Percentiles rank a stretch among this genome's conserved stretches.
These are phyloP conservation scores for Pimephales promelas DNA, from an alignment of 2,113 vertebrate genomes.

Conservation along the genomic window DNA sequence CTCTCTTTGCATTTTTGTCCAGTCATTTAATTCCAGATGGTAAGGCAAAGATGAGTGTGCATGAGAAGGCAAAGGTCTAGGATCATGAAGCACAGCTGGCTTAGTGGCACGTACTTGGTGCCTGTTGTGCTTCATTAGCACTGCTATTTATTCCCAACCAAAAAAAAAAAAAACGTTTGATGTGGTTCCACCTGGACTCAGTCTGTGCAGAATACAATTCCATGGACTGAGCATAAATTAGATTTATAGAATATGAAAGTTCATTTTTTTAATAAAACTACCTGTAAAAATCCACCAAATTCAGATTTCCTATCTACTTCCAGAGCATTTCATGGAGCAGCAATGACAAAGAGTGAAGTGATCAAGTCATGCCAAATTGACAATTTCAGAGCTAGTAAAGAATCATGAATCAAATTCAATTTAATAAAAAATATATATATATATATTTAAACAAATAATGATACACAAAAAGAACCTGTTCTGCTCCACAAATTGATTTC, in stretches of 20 bases:
- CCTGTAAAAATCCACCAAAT: not conserved
- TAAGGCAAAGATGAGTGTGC: not conserved
- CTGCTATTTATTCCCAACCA: constrained; percentile 1
- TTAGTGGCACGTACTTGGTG: constrained; percentile 5
- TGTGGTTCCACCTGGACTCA: constrained; percentile 18
- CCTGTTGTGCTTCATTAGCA: constrained; percentile 19
- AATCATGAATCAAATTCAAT: not conserved
- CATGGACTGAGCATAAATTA: not conserved
- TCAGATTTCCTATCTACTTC: not conserved
- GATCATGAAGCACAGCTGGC: constrained; percentile 36
- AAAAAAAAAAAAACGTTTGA: constrained; percentile 11
- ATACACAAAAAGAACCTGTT: not conserved
- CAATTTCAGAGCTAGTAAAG: not conserved
- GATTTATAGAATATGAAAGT: not conserved
- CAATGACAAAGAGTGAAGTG: not conserved
- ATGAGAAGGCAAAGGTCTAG: constrained; percentile 1
- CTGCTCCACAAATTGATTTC: not conserved
- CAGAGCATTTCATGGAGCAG: not conserved
- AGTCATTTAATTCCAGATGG: not conserved
- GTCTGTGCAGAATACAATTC: not conserved
- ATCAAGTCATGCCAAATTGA: not conserved
- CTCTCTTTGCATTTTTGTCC: not conserved
- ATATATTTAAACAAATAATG: not conserved
- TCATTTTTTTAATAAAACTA: not conserved
- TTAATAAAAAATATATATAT: not conserved